phyloP scores from a whole-genome alignment of 2,113 vertebrate species.

The Leptosomus discolor region DNA sequence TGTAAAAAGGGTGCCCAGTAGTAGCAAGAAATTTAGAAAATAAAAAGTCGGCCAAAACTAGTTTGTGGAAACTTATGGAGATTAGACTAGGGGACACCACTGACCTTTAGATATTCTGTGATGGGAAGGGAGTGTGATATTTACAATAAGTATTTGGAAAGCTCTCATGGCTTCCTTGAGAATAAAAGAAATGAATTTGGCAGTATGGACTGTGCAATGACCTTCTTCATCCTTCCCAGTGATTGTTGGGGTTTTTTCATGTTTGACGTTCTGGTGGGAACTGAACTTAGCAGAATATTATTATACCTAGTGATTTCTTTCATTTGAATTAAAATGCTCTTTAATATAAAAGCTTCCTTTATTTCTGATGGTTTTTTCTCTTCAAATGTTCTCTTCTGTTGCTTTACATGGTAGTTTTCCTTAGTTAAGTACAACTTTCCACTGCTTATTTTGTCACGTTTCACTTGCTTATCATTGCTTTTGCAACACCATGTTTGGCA shows the following conservation, averaged over 20 bases:
- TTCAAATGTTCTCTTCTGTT: neutral
- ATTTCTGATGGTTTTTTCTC: neutral
- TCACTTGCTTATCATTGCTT: neutral
- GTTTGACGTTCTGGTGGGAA: neutral
- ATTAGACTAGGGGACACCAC: neutral
- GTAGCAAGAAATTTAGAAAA: neutral
- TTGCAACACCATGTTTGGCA: neutral
- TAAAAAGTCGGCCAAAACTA: neutral
- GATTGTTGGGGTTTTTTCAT: neutral
- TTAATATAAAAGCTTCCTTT: neutral
- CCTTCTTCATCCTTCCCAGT: neutral
- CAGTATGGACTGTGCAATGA: neutral
- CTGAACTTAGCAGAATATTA: neutral
- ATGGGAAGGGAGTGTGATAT: neutral
- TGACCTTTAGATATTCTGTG: neutral
- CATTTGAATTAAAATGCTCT: neutral
- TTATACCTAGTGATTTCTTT: neutral
- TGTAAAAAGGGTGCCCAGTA: neutral
- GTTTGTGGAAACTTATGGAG: neutral
- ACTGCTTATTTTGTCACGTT: neutral
- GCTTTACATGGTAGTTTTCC: neutral
- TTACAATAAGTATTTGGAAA: slow-evolving; percentile 18
- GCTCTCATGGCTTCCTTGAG: neutral
- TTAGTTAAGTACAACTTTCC: neutral
- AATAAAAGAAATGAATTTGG: neutral